Base-by-base conservation (phyloP, 2,888 invertebrate genomes). In the Mycalesis mineus region DNA sequence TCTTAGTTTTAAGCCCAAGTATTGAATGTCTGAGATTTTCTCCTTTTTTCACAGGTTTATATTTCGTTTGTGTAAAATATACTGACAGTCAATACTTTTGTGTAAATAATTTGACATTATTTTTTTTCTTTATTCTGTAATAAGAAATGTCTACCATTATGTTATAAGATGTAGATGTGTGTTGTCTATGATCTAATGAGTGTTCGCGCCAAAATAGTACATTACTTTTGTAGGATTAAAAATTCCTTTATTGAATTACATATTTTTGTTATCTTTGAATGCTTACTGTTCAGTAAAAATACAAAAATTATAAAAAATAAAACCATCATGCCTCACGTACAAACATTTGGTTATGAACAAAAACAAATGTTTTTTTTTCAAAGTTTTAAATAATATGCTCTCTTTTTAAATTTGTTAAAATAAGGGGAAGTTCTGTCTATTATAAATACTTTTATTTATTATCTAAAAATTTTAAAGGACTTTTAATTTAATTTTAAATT, bases 11-110 rank as follows among this genome's bases (percentile, higher is more conserved):
- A 55, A 57, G 15, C 29, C 50, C 33, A 41, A 52, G 33, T 58
- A 57, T 69, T 70, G 70, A 65, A 47, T 57, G 33, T 33, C 58
- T 55, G 57, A 49, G 15, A 53, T 52, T 56, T 58, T 33, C 15
- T 49, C 13, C 17, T 29, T n/a, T 3, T 33, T 31, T 3, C 7
- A 9, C 11, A 36, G 17, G 6, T 17, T 14, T 15, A 17, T 22
- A 22, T 22, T 33, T 53, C 13, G 33, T 33, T 29, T 51, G n/a
- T 13, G 22, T 40, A 29, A 22, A 22, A 39, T 39, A 22, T 4
- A 39, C 40, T n/a, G 17, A 37, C 22, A 31, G 4, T 22, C 39
- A 40, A 40, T 51, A 40, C 51, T 51, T 28, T 13, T 13, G 22
- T 50, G 45, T 33, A 50, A 39, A 40, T 39, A 50, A 11, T 50